Percentiles rank a stretch among this genome's conserved stretches.
These are phyloP conservation scores for Erethizon dorsatum DNA, from an alignment of 2,797 vertebrate species.

Conservation along the genomic window DNA sequence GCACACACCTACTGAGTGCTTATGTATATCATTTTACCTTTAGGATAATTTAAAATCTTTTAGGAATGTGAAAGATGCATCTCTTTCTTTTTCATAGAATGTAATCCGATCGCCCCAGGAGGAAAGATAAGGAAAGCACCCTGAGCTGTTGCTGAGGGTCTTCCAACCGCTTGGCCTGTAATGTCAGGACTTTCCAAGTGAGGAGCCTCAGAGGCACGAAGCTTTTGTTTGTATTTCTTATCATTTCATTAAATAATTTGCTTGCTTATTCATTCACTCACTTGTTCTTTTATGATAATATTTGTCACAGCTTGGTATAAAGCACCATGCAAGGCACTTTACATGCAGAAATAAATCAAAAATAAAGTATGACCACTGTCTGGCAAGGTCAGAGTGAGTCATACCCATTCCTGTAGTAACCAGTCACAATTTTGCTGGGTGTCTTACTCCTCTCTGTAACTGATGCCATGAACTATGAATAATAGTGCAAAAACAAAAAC, in stretches of 20 bases:
- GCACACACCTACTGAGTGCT: not conserved
- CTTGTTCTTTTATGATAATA: slow-evolving; percentile 3
- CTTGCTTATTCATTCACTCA: not conserved
- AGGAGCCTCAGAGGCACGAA: not conserved
- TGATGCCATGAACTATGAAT: not conserved
- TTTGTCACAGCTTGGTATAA: not conserved
- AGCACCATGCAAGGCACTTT: not conserved
- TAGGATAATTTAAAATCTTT: slow-evolving; percentile 25
- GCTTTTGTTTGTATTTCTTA: not conserved
- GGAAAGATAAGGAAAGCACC: not conserved
- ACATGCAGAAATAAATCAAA: not conserved
- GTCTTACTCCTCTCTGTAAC: not conserved
- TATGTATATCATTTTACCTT: not conserved
- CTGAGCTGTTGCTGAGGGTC: not conserved
- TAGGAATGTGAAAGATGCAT: not conserved
- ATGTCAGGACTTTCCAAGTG: not conserved
- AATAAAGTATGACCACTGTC: not conserved
- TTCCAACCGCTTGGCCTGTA: not conserved
- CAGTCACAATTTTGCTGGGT: not conserved
- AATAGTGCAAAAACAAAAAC: not conserved
- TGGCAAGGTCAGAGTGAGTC: not conserved
- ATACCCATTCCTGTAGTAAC: not conserved
- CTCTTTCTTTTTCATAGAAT: not conserved
- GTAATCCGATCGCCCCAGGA: not conserved
- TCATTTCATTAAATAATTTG: not conserved